Evolutionary conservation across 2,797 vertebrate genomes (phyloP).

Genomic region (Poeciliopsis infans): DNA sequence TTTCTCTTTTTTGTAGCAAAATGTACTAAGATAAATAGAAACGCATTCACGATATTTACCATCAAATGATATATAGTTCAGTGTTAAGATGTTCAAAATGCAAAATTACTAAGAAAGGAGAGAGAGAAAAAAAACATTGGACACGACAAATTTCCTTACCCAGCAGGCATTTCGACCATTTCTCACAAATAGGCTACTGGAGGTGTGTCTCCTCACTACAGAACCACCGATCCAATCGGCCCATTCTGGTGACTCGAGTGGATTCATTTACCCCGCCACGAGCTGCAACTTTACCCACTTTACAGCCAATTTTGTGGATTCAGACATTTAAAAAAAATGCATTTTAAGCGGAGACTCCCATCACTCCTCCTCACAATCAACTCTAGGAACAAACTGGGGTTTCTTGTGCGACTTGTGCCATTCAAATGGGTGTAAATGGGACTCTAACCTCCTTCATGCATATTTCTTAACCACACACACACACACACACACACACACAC

Average conservation of each 20-base stretch:
- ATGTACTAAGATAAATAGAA: background rate
- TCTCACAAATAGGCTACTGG: slow-evolving; percentile 67
- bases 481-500: slow-evolving; percentile 7
- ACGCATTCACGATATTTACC: background rate
- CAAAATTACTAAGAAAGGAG: no score
- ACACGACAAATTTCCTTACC: slow-evolving; percentile 67
- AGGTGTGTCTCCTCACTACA: slow-evolving; percentile 65
- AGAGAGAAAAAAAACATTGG: slow-evolving; percentile 18
- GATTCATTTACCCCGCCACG: background rate
- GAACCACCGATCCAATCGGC: background rate
- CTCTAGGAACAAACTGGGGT: slow-evolving; percentile 8
- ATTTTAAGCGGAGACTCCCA: background rate
- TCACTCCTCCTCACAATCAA: slow-evolving; percentile 12
- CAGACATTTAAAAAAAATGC: no score
- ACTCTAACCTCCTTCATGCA: background rate
- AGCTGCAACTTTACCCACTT: background rate
- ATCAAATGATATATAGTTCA: background rate
- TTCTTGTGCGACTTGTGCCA: slow-evolving; percentile 26
- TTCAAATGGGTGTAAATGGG: slow-evolving; percentile 65
- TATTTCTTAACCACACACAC: slow-evolving; percentile 44
- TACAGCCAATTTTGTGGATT: background rate
- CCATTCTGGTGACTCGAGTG: background rate
- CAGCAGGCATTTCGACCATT: slow-evolving; percentile 74
- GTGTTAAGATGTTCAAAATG: slow-evolving; percentile 21
- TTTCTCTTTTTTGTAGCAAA: background rate